Percentiles rank a stretch among this genome's conserved stretches.
phyloP scores from a whole-genome alignment of 2,888 invertebrate genomes.

The Melolontha melolontha region DNA sequence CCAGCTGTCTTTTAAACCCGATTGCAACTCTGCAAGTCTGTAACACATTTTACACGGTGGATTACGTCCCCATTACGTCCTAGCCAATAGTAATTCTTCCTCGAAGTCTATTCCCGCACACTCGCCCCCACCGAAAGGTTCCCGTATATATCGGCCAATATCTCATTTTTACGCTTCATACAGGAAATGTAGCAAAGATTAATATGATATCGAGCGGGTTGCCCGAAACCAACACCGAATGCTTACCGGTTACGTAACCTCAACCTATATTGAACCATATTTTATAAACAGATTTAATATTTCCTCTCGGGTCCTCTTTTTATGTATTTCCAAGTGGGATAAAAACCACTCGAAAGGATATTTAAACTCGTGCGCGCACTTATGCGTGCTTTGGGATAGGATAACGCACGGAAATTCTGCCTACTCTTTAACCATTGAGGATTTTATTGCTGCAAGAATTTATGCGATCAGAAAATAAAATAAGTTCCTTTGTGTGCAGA shows the following conservation, averaged over 20 bases:
- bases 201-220: constrained; percentile 55
- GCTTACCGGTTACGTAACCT: constrained; percentile 25
- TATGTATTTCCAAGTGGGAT: constrained; percentile 19
- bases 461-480: too few relatives aligned
- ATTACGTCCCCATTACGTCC: too few relatives aligned
- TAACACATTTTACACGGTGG: too few relatives aligned
- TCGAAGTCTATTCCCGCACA: constrained; percentile 39
- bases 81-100: constrained; percentile 16
- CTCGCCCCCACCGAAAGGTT: constrained; percentile 43
- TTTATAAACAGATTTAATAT: constrained; percentile 45
- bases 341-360: constrained; percentile 20
- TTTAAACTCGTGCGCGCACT: not conserved
- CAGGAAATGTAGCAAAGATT: constrained; percentile 58
- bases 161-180: constrained; percentile 56
- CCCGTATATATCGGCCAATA: constrained; percentile 47
- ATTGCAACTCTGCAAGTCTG: too few relatives aligned
- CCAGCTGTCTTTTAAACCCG: too few relatives aligned
- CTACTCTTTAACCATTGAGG: too few relatives aligned
- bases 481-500: too few relatives aligned
- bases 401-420: too few relatives aligned
- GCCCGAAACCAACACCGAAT: constrained; percentile 8
- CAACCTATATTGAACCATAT: constrained; percentile 42
- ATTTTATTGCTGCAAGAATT: too few relatives aligned
- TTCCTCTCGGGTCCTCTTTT: constrained; percentile 11
- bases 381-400: not conserved